Percentiles rank a stretch among this genome's conserved stretches.
phyloP scores from a whole-genome alignment of 2,113 vertebrate species.

The Talpa occidentalis region DNA sequence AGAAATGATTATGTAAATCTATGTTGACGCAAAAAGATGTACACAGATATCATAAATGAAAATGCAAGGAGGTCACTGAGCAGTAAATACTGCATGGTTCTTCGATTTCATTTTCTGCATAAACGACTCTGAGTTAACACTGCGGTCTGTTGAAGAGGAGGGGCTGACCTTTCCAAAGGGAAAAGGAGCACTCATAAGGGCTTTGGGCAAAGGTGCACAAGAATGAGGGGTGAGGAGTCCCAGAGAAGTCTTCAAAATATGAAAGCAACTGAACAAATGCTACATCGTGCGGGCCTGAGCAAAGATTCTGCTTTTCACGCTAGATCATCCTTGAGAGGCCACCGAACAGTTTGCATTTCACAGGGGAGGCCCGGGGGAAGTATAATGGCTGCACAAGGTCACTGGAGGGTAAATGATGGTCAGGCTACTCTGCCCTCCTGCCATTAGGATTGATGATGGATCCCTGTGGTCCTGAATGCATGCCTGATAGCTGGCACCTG shows the following conservation, averaged over 20 bases:
- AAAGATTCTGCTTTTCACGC: background rate
- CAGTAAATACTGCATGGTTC: background rate
- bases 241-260: background rate
- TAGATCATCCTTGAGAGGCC: background rate
- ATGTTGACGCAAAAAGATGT: background rate
- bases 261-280: background rate
- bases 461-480: too few relatives aligned
- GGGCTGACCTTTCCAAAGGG: background rate
- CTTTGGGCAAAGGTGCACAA: fast-evolving
- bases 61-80: background rate
- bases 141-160: background rate
- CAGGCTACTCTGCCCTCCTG: too few relatives aligned
- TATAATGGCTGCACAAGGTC: too few relatives aligned
- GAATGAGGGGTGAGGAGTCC: background rate
- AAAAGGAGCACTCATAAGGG: background rate
- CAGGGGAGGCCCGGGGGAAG: fast-evolving
- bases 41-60: background rate
- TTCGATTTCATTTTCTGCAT: background rate
- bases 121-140: background rate
- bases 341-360: background rate
- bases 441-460: too few relatives aligned
- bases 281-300: background rate
- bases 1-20: background rate
- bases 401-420: too few relatives aligned
- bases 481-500: too few relatives aligned